A percentile compares a stretch with the other conserved stretches of the same genome.
Evolutionary conservation across 2,797 vertebrate species (phyloP).

Genomic region (Lerista edwardsae): DNA sequence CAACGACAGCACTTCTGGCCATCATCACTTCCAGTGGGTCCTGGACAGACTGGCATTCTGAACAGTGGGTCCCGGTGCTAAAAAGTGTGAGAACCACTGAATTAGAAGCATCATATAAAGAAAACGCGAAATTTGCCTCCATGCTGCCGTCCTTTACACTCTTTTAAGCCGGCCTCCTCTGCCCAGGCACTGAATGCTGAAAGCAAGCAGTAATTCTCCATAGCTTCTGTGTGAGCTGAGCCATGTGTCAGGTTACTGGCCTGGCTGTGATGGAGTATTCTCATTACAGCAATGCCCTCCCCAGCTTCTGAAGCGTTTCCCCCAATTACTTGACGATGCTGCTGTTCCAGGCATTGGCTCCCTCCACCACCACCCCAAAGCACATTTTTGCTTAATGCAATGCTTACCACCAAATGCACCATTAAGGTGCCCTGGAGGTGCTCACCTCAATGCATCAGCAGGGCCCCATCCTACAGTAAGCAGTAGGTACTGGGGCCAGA

Average conservation of each 20-base stretch:
- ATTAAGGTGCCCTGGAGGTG: slow-evolving; percentile 13
- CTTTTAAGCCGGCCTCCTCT: neutral
- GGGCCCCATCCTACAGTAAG: neutral
- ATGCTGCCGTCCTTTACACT: neutral
- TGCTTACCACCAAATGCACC: neutral
- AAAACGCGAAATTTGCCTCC: neutral
- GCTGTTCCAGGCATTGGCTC: slow-evolving; percentile 24
- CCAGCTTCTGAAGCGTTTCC: slow-evolving; percentile 26
- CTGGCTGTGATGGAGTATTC: slow-evolving; percentile 52
- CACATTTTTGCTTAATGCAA: slow-evolving; percentile 21
- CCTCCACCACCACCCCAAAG: slow-evolving; percentile 2
- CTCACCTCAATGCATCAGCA: slow-evolving; percentile 11
- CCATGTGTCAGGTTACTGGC: slow-evolving; percentile 34
- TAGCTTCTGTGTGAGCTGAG: slow-evolving; percentile 10
- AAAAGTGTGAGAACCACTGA: no score
- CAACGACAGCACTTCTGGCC: no score
- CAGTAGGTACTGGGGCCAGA: no score
- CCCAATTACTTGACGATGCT: slow-evolving; percentile 28
- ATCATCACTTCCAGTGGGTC: no score
- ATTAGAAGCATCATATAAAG: no score
- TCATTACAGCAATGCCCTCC: slow-evolving; percentile 49
- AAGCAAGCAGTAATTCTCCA: slow-evolving; percentile 15
- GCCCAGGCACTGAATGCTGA: neutral
- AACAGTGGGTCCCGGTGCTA: no score
- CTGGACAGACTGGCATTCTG: no score